Conservation (phyloP, 2,888 invertebrate species). For the Leucophenga montana region DNA sequence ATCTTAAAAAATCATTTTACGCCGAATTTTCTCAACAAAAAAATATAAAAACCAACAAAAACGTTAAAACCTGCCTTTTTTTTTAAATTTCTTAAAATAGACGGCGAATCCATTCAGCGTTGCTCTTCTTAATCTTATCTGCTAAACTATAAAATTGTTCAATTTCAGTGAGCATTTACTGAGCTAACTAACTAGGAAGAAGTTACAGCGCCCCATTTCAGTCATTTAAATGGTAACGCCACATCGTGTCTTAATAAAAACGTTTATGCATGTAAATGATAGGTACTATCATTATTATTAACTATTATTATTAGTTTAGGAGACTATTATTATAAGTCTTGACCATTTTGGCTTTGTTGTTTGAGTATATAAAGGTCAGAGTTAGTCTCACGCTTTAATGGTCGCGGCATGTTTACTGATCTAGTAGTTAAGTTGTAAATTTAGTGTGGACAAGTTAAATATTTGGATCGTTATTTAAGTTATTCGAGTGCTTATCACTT, state of each 20-base stretch:
- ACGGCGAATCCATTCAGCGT: too few species aligned
- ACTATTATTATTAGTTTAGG: too few species aligned
- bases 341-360: too few species aligned
- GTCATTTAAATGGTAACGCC: constrained; percentile 15
- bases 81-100: too few species aligned
- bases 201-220: constrained; percentile 25
- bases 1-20: constrained; percentile 62
- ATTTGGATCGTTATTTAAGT: too few species aligned
- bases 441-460: neutral
- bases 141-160: constrained; percentile 54
- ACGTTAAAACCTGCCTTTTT: constrained; percentile 5
- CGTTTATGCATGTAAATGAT: constrained; percentile 40
- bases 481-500: too few species aligned
- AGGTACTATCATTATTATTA: constrained; percentile 29
- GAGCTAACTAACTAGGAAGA: constrained; percentile 56
- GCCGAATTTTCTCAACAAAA: constrained; percentile 51
- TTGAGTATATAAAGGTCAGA: too few species aligned
- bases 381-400: neutral
- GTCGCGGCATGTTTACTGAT: neutral
- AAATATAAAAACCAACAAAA: constrained; percentile 28
- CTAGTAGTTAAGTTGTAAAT: constrained; percentile 11
- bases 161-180: constrained; percentile 45
- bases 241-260: constrained; percentile 42
- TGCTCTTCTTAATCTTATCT: constrained; percentile 57
- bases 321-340: too few species aligned